Base-by-base conservation (phyloP, 2,888 invertebrate species). In the Diadegma fenestrale region DNA sequence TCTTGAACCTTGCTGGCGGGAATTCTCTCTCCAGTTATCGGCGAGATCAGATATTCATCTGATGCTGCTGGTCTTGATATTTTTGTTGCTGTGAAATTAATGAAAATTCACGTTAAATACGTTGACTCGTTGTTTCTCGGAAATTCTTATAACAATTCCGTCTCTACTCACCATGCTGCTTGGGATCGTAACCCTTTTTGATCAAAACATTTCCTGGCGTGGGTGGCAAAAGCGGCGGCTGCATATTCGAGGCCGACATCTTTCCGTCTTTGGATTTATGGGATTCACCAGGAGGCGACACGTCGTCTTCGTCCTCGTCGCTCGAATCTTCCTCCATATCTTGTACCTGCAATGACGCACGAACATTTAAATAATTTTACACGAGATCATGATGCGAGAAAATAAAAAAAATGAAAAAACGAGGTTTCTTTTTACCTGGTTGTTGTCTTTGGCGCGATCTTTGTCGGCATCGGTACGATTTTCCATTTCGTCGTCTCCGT, bases 1-100 rank as follows among this genome's bases (percentile, higher is more conserved):
- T 99, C 99, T 83, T 98, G 98, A 82, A 99, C 97, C 94, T 99
- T 99, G 92, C 97, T 98, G 0, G 99, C 99, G 0, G 99, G 99
- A 90, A 99, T 99, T 93, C 97, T 97, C 94, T 99, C 99, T 54
- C 99, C 99, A 0, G 99, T 99, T 92, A 99, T 98, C 0, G 99
- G 99, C 33, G 33, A 33, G 4, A 4, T 33, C 33, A 33, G 33
- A 33, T 33, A 33, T 4, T 33, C 33, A 5, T 33, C 1, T 1
- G 2, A 6, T 33, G 4, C 94, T 6, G 96, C 95, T 33, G 96
- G 95, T 30, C 97, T 95, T 0, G 96, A 94, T 0, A 95, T 95
- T 92, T 95, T 95, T 26, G 94, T 94, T 58, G 94, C 94, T 94
- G 88, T 77, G 92, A 14, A 58, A 58, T 54, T 12, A 2, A 54